Percentiles rank a stretch among this genome's conserved stretches.
phyloP scores from a whole-genome alignment of 2,888 invertebrate genomes.

The Nomada flava region DNA sequence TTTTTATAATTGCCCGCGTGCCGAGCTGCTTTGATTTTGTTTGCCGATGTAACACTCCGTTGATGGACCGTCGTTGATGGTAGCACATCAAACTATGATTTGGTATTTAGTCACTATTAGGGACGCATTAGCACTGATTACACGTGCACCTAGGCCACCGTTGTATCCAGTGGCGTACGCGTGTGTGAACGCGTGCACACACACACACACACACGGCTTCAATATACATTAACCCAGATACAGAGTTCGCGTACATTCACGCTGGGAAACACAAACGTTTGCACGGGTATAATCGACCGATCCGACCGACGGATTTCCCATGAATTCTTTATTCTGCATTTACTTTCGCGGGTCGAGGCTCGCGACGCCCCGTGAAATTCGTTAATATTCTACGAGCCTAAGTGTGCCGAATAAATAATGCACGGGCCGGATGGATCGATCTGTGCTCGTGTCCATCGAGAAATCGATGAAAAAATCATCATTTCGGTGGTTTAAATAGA shows the following conservation, averaged over 20 bases:
- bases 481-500: too few species aligned
- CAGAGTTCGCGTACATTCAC: conserved; percentile 58
- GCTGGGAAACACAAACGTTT: conserved; percentile 67
- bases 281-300: conserved; percentile 67
- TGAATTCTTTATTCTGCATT: conserved; percentile 62
- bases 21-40: conserved; percentile 73
- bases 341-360: conserved; percentile 25
- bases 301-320: conserved; percentile 57
- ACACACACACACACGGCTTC: background rate
- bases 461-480: background rate
- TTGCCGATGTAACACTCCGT: conserved; percentile 74
- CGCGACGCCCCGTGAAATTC: conserved; percentile 13
- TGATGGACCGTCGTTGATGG: conserved; percentile 75
- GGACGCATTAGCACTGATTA: conserved; percentile 82
- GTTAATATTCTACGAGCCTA: conserved; percentile 13
- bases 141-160: conserved; percentile 67
- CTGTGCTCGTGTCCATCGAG: background rate
- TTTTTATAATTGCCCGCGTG: conserved; percentile 44
- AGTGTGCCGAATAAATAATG: conserved; percentile 25
- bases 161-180: conserved; percentile 25
- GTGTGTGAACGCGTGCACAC: conserved; percentile 18
- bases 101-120: conserved; percentile 83
- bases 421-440: background rate
- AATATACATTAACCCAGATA: conserved; percentile 69
- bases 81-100: conserved; percentile 81